Percentiles rank a stretch among this genome's conserved stretches.
phyloP scores from a whole-genome alignment of 1,140 invertebrate genomes.

The Tribolium madens region DNA sequence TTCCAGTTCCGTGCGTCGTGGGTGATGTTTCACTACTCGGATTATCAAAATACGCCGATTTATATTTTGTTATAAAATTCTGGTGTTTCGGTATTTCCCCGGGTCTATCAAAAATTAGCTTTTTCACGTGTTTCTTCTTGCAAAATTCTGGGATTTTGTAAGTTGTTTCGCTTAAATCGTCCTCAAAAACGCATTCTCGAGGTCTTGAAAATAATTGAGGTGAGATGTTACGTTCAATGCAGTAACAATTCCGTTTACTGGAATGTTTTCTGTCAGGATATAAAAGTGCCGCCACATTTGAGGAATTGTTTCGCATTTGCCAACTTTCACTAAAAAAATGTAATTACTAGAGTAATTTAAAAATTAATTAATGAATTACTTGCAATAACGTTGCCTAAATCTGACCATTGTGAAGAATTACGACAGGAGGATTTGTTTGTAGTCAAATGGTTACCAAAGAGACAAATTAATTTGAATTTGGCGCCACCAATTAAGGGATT shows the following conservation, averaged over 20 bases:
- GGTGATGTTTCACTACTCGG: background rate
- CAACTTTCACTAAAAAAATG: background rate
- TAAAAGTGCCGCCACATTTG: background rate
- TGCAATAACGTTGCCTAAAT: background rate
- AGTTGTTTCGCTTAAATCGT: background rate
- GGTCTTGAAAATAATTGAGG: conserved; percentile 27
- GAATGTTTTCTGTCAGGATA: background rate
- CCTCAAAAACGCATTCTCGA: background rate
- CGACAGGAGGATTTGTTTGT: background rate
- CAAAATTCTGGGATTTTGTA: background rate
- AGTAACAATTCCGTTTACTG: background rate
- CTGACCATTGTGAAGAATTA: background rate
- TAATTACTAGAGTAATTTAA: background rate
- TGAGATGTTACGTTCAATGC: background rate
- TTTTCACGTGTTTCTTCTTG: background rate
- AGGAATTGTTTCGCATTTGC: conserved; percentile 7
- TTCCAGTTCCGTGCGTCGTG: background rate
- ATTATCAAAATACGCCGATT: background rate
- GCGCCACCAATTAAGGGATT: background rate
- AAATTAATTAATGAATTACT: background rate
- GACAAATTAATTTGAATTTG: background rate
- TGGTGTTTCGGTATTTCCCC: background rate
- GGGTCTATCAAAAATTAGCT: background rate
- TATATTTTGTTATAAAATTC: background rate
- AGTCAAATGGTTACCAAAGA: background rate